phyloP scores from a whole-genome alignment of 2,797 vertebrate species.

The Psittacula echo region DNA sequence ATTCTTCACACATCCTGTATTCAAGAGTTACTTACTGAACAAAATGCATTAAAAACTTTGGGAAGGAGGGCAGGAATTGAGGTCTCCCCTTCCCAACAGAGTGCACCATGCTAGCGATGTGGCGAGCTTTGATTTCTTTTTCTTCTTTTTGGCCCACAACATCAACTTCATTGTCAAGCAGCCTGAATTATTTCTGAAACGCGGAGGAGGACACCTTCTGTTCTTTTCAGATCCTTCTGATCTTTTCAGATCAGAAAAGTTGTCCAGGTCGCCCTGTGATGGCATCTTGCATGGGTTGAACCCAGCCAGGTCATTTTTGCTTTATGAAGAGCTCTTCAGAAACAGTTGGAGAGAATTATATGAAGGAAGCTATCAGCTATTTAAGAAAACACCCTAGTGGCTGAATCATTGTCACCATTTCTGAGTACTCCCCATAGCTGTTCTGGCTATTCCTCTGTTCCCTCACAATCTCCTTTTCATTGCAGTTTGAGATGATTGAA shows the following conservation, averaged over 20 bases:
- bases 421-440: background rate
- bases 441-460: background rate
- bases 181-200: slow-evolving; percentile 33
- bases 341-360: slow-evolving; percentile 29
- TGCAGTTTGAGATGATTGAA: background rate
- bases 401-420: slow-evolving; percentile 15
- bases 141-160: slow-evolving; percentile 9
- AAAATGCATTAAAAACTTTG: background rate
- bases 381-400: slow-evolving; percentile 13
- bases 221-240: slow-evolving; percentile 40
- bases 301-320: slow-evolving; percentile 18
- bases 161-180: background rate
- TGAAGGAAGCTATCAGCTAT: slow-evolving; percentile 9
- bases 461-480: background rate
- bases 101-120: background rate
- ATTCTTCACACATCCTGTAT: background rate
- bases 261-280: background rate
- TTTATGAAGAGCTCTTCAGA: slow-evolving; percentile 14
- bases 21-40: slow-evolving; percentile 12
- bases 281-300: background rate
- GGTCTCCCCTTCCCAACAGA: background rate
- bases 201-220: background rate
- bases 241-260: slow-evolving; percentile 52
- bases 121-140: background rate
- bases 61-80: slow-evolving; percentile 7